phyloP scores from a whole-genome alignment of 1,140 invertebrate genomes.

The Macrotrachela quadricornifera region DNA sequence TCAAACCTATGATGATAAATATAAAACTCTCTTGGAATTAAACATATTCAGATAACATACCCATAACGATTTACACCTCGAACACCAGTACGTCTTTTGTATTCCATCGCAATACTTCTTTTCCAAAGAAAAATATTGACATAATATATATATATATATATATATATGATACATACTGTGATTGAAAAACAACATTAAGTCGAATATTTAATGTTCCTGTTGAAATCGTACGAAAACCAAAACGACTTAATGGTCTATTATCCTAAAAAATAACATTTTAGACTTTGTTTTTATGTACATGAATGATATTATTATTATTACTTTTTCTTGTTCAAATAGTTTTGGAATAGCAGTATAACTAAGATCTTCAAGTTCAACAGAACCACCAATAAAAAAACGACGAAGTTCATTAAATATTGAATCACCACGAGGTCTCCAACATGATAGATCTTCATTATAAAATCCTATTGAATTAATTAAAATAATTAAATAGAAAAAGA shows the following conservation, averaged over 20 bases:
- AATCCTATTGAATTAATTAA: no score
- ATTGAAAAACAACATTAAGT: constrained; percentile 34
- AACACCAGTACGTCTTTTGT: no score
- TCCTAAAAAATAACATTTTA: neutral
- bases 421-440: constrained; percentile 35
- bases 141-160: no score
- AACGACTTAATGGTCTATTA: constrained; percentile 22
- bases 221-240: constrained; percentile 32
- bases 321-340: constrained; percentile 25
- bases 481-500: no score
- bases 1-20: no score
- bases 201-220: constrained; percentile 34
- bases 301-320: neutral
- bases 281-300: no score
- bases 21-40: no score
- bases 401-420: constrained; percentile 24
- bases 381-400: constrained; percentile 41
- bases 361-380: constrained; percentile 37
- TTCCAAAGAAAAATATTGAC: no score
- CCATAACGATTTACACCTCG: no score
- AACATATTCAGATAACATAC: no score
- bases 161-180: constrained; percentile 13
- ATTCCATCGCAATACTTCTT: no score
- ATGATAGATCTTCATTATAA: constrained; percentile 22
- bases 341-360: constrained; percentile 33